A percentile compares a stretch with the other conserved stretches of the same genome.
phyloP scores from a whole-genome alignment of 64 coral and sea anemone genomes.

The Montipora foliosa region DNA sequence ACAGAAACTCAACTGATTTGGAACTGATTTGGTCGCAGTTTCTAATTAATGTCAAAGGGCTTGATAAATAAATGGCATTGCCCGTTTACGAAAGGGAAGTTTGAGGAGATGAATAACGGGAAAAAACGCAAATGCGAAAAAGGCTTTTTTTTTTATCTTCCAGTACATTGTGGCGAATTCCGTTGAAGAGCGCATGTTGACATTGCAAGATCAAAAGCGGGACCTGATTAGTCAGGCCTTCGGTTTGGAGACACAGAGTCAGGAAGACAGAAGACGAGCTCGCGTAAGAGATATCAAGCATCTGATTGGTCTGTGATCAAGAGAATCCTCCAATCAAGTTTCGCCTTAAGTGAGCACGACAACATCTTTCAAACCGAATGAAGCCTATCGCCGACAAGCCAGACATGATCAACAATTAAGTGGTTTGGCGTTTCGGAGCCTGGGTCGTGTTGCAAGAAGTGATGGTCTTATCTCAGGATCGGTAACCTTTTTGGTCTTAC shows the following conservation, averaged over 20 bases:
- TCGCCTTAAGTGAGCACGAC: too few species aligned
- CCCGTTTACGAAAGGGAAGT: too few species aligned
- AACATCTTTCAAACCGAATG: not conserved
- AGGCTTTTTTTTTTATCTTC: slow-evolving; percentile 64
- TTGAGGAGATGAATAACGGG: too few species aligned
- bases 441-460: too few species aligned
- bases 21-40: too few species aligned
- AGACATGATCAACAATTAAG: too few species aligned
- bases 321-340: not conserved
- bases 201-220: slow-evolving; percentile 77
- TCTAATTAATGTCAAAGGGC: too few species aligned
- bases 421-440: too few species aligned
- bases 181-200: slow-evolving; percentile 92
- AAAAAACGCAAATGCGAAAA: not conserved
- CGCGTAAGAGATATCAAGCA: slow-evolving; percentile 85
- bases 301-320: slow-evolving; percentile 78
- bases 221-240: slow-evolving; percentile 85
- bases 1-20: too few species aligned
- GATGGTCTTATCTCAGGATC: too few species aligned
- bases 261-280: slow-evolving; percentile 78
- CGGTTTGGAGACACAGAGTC: slow-evolving; percentile 70
- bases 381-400: not conserved
- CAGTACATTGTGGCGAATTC: slow-evolving; percentile 95
- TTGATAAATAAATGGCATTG: too few species aligned
- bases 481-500: too few species aligned